These are phyloP conservation scores for Philotrypesis tridentata DNA, from an alignment of 1,140 invertebrate genomes.

Conservation along the genomic window DNA sequence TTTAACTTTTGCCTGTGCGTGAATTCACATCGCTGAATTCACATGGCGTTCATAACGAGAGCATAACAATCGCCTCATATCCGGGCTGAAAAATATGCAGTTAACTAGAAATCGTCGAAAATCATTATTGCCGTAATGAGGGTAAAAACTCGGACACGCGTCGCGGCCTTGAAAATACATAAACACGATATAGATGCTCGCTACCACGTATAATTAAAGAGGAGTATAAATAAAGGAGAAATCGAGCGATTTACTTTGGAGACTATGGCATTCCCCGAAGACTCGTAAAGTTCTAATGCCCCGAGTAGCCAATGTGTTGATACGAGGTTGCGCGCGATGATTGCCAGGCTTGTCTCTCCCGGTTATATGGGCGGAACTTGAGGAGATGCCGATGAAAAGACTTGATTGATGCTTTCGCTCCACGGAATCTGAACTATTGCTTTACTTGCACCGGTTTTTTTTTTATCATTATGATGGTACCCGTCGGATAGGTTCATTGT, in stretches of 20 bases:
- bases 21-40: no score
- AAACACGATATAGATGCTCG: neutral
- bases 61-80: no score
- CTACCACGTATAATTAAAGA: neutral
- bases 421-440: neutral
- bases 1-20: no score
- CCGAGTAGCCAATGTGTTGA: neutral
- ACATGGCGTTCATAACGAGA: no score
- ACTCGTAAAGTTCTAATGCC: neutral
- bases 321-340: neutral
- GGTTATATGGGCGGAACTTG: neutral
- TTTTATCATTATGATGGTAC: neutral
- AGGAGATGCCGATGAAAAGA: neutral
- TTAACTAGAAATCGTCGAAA: neutral
- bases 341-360: neutral
- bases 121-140: neutral
- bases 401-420: constrained; percentile 8
- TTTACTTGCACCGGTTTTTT: neutral
- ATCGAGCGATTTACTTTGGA: neutral
- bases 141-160: constrained; percentile 10
- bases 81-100: no score
- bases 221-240: constrained; percentile 15
- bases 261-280: neutral
- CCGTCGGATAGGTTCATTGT: neutral
- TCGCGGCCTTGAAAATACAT: neutral